Evolutionary conservation across 2,797 vertebrate genomes (phyloP).

Genomic region (Poecile montanus): DNA sequence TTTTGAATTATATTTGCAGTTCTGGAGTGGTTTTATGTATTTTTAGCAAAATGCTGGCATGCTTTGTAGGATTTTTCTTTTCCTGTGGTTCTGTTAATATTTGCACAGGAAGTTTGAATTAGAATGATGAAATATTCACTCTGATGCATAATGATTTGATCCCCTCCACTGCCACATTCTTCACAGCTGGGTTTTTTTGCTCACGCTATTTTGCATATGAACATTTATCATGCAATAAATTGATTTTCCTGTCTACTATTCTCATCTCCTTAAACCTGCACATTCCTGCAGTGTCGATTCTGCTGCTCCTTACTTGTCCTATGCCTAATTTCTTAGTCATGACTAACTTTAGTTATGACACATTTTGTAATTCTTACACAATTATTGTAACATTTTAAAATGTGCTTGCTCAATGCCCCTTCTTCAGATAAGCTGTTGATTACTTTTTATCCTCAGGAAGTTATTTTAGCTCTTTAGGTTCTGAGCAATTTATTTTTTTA

Average conservation of each 20-base stretch:
- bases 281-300: background rate
- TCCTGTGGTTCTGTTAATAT: background rate
- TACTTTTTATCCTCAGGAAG: background rate
- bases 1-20: background rate
- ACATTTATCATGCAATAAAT: slow-evolving; percentile 18
- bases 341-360: background rate
- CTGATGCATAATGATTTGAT: background rate
- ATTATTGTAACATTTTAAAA: background rate
- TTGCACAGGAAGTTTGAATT: background rate
- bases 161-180: background rate
- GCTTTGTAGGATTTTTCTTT: background rate
- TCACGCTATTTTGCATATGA: background rate
- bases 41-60: background rate
- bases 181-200: background rate
- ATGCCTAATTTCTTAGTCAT: background rate
- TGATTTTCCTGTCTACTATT: slow-evolving; percentile 17
- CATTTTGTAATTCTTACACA: background rate
- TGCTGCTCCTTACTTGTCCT: background rate
- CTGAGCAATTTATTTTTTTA: background rate
- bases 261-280: background rate
- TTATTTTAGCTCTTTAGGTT: background rate
- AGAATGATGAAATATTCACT: slow-evolving; percentile 25
- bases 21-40: background rate
- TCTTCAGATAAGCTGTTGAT: background rate
- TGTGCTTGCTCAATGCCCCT: background rate